Base-by-base conservation (phyloP, 2,797 vertebrate genomes). In the Apodemus agrarius region DNA sequence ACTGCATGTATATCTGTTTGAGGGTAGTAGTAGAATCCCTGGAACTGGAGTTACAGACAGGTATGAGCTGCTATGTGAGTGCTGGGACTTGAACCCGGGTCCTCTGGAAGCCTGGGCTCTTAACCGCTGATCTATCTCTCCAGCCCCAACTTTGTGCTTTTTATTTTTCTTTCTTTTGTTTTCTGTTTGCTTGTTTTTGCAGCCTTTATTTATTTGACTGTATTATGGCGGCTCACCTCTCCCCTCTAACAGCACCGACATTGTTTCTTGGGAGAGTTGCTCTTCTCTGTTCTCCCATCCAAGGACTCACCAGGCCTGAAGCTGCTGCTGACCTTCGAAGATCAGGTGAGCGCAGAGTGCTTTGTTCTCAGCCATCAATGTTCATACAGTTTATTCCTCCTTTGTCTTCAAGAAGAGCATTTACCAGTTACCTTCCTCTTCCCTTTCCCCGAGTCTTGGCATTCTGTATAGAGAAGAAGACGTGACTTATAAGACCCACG, bases 401-500 rank as follows among this genome's bases (percentile, higher is more conserved):
- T 67, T 90, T 54, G 9, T 90, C 79, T 94, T 82, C 72, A 75
- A 49, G 17, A 37, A 16, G 26, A 95, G 83, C 59, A 65, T 81
- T 82, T 88, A 65, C 3, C 52, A 90, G 12, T 46, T 52, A 4
- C 37, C 37, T 79, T 67, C 16, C 2, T 78, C 43, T 59, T 49
- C 19, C 78, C 40, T 37, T 11, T 34, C 9, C 29, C 49, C 40
- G 29, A 94, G 10, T 72, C 61, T 86, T 75, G 17, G 34, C 52
- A 46, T 83, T 92, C 89, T 95, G 78, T 75, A 78, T 78, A 72
- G 17, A n/a, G 29, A 88, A 82, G 22, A 88, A 37, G 46, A 85
- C 26, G 74, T 79, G 54, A 78, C 34, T 19, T 69, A 0, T 90
- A 82, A 90, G 81, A 17, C 26, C 57, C 59, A 26, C 11, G 19